Evolutionary conservation across 2,888 invertebrate genomes (phyloP).

Genomic region (Pyrgus malvae): DNA sequence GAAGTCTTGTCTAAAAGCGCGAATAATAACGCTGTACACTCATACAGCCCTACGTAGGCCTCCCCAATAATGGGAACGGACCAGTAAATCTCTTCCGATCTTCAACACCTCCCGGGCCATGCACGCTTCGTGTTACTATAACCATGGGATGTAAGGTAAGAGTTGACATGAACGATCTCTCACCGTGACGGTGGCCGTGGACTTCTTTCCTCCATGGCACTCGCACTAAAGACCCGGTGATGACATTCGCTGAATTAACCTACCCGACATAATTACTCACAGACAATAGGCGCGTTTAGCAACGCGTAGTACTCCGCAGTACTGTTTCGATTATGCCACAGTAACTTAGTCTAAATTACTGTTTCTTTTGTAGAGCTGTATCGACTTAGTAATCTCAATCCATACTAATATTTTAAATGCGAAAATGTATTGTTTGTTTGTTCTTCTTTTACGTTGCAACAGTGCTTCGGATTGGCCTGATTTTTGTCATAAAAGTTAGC

Average conservation of each 20-base stretch:
- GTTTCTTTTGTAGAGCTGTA: background rate
- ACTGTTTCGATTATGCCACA: constrained; percentile 2
- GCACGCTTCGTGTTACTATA: background rate
- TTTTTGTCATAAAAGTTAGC: too few relatives aligned
- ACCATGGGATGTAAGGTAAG: background rate
- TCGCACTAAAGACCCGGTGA: constrained; percentile 10
- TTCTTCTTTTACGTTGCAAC: too few relatives aligned
- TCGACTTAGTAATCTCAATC: too few relatives aligned
- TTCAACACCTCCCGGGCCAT: too few relatives aligned
- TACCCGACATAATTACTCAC: constrained; percentile 24
- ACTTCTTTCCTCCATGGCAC: constrained; percentile 43
- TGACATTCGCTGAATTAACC: constrained; percentile 25
- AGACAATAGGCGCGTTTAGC: constrained; percentile 19
- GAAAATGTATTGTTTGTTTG: too few relatives aligned
- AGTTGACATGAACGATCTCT: constrained; percentile 32
- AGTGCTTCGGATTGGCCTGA: too few relatives aligned
- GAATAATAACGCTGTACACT: too few relatives aligned
- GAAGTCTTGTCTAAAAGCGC: too few relatives aligned
- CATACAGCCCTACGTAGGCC: too few relatives aligned
- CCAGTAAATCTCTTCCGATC: background rate
- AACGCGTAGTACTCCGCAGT: constrained; percentile 4
- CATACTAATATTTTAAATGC: too few relatives aligned
- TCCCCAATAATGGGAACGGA: too few relatives aligned
- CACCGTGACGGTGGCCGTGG: constrained; percentile 51
- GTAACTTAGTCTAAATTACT: background rate